Evolutionary conservation across 37 sponge, comb jelly and placozoan species (phyloP), one percentile per base, ranked within the genome.

Genomic region (Chondrosia reniformis): DNA sequence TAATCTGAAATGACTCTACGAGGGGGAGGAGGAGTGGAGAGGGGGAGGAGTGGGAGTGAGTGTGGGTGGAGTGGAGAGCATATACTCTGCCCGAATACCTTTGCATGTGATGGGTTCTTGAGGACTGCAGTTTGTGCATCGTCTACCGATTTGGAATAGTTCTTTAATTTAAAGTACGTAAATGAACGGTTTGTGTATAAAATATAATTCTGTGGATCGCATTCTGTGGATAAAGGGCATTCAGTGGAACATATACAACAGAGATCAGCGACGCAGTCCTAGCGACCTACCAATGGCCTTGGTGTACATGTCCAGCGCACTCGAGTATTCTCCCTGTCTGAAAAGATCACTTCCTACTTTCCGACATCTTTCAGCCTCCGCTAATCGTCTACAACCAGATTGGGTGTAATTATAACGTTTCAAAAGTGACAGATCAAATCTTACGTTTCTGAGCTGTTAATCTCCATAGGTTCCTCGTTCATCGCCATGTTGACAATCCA

Each of bases 131-230:
- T 57, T 24, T 44, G 27, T 1, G 86, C 71, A 55, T 89, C 95
- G n/a, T 89, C 85, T 61, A 93, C 77, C 0, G 97, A 93, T 10
- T 28, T 32, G 0, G 40, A 7, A 40, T 84, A 88, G 37, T 88
- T 43, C 74, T 82, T 83, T 25, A 97, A 38, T 86, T 86, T 89
- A 79, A 97, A 79, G 44, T 81, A 76, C 5, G 95, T 84, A 8
- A 92, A 93, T 3, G 93, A 79, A 4, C 98, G 56, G 78, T 97
- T 97, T 6, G 93, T 79, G 59, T 90, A 92, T 55, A 81, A 89
- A 0, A 55, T 49, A 0, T 95, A 91, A 63, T 56, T 77, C 25
- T 59, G 52, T 0, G 98, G 93, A 36, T 81, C 42, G 52, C 76
- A 80, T 28, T 85, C 74, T 75, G 87, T 78, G 42, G 76, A 54